Base-by-base conservation (phyloP, 2,797 vertebrate genomes). In the Falco columbarius region DNA sequence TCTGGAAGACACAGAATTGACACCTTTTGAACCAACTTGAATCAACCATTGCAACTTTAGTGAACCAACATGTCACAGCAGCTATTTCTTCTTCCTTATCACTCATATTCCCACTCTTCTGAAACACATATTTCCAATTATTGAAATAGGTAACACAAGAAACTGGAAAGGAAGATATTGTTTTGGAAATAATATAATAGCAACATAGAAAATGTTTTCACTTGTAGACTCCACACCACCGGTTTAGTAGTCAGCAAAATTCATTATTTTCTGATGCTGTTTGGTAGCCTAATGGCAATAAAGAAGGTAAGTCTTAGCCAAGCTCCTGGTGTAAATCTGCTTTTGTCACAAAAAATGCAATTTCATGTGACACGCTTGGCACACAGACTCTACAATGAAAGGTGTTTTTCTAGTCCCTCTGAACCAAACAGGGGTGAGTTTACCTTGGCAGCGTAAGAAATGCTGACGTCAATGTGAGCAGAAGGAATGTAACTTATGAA, bases 1-100 rank as follows among this genome's bases (percentile, higher is more conserved):
- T 59, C 99, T 99, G 97, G 49, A 95, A 94, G 86, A 97, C 46
- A 91, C 44, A 94, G 65, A 14, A 94, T 26, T 74, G 68, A 29
- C 23, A 52, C 10, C 38, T 56, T 58, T 51, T 68, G 26, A 87
- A 63, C 15, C n/a, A 36, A 8, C 36, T 3, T 38, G 70, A 87
- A 55, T 9, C 56, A 86, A 32, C 10, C 14, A 86, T 7, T n/a
- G 77, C 12, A 17, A 49, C 20, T 56, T 38, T 12, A 52, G 62
- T 83, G 72, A 85, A 56, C 8, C 17, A 71, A 58, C 38, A 40
- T 10, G 72, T 27, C 9, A 5, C 22, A 47, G 58, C 47, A 80
- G n/a, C 59, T 36, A 7, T 19, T 94, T 58, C 46, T 79, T 86
- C 59, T 44, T 79, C 19, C 36, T 30, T 51, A 10, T 29, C 30